A percentile compares a stretch with the other conserved stretches of the same genome.
phyloP scores from a whole-genome alignment of 2,888 invertebrate genomes.

The Penaeus monodon region DNA sequence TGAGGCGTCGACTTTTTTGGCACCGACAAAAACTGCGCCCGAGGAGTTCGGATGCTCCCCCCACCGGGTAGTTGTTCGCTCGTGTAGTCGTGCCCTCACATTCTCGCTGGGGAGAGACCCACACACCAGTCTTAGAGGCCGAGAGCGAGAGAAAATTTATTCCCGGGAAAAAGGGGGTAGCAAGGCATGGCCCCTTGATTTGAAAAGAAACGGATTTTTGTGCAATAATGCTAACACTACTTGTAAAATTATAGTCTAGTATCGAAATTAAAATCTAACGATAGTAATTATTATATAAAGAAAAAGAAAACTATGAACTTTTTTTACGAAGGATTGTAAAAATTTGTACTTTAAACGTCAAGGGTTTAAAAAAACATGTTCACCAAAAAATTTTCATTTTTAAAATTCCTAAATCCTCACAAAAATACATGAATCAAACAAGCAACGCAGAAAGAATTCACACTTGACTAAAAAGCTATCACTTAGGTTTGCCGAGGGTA shows the following conservation, averaged over 20 bases:
- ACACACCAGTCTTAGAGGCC: too few relatives aligned
- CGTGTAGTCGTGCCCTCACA: conserved; percentile 97
- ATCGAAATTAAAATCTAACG: neutral
- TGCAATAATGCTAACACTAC: neutral
- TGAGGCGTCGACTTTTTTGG: conserved; percentile 84
- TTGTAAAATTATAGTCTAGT: neutral
- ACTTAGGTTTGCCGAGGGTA: neutral
- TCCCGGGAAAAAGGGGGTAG: too few relatives aligned
- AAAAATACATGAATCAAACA: conserved; percentile 12
- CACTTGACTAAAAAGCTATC: neutral
- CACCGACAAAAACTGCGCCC: conserved; percentile 86
- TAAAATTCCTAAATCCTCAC: neutral
- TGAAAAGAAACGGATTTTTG: neutral
- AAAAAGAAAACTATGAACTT: too few relatives aligned
- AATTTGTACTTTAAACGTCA: too few relatives aligned
- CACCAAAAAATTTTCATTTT: too few relatives aligned
- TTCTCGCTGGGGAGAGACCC: conserved; percentile 78
- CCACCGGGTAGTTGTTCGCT: conserved; percentile 93
- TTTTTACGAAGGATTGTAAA: too few relatives aligned
- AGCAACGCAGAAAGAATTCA: neutral
- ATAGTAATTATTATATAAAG: conserved; percentile 1
- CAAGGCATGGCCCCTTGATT: too few relatives aligned
- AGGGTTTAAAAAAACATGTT: too few relatives aligned
- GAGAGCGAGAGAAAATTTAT: too few relatives aligned
- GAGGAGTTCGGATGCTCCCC: conserved; percentile 88